These are phyloP conservation scores for Enteromius thamalakanensis DNA, from an alignment of 2,797 vertebrate genomes.

Conservation along the genomic window DNA sequence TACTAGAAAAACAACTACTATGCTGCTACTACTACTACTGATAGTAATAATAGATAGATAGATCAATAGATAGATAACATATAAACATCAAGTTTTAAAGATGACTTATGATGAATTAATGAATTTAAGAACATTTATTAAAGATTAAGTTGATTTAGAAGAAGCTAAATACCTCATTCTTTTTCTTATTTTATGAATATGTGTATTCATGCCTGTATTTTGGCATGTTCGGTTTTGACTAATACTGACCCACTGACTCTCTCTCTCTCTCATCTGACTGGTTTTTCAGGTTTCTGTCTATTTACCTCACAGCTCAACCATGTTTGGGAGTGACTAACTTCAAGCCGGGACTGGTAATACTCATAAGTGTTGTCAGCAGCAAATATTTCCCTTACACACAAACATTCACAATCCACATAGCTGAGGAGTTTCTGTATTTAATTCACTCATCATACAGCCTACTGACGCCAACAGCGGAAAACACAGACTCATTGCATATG, in stretches of 20 bases:
- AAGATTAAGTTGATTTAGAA: neutral
- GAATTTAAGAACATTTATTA: too few species aligned
- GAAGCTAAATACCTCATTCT: neutral
- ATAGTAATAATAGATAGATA: neutral
- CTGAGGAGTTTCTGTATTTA: neutral
- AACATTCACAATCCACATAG: neutral
- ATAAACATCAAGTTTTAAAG: too few species aligned
- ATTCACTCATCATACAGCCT: neutral
- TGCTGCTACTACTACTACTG: too few species aligned
- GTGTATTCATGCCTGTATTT: neutral
- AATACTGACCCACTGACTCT: conserved; percentile 11
- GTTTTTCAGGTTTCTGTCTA: conserved; percentile 53
- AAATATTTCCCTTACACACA: conserved; percentile 4
- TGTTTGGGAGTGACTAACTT: conserved; percentile 48
- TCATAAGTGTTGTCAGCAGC: neutral
- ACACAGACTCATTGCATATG: neutral
- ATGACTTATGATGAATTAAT: too few species aligned
- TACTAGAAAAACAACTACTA: neutral
- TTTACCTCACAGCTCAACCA: conserved; percentile 40
- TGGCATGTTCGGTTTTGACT: neutral
- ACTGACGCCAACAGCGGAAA: neutral
- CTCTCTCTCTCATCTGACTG: conserved; percentile 29
- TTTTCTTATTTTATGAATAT: neutral
- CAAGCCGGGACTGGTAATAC: conserved; percentile 4
- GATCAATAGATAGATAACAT: too few species aligned